phyloP scores from a whole-genome alignment of 1,140 invertebrate species.

The Sesamia nonagrioides region DNA sequence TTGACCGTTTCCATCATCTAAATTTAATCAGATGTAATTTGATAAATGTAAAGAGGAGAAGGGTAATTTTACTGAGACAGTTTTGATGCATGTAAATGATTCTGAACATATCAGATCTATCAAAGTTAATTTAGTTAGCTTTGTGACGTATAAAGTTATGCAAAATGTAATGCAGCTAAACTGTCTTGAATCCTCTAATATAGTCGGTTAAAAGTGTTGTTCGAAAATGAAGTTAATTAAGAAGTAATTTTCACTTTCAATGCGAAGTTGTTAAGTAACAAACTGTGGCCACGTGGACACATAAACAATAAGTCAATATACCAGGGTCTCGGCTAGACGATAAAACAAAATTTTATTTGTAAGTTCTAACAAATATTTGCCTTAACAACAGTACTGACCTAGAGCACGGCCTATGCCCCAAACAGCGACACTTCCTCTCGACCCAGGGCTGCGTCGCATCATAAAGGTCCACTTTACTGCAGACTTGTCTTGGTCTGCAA shows the following conservation, averaged over 20 bases:
- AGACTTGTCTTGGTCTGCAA: constrained; percentile 93
- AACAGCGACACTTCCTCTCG: constrained; percentile 95
- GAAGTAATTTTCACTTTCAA: too few species aligned
- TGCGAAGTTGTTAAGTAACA: neutral
- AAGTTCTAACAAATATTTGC: neutral
- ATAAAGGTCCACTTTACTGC: constrained; percentile 96
- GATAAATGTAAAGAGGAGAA: neutral
- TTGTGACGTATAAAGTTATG: too few species aligned
- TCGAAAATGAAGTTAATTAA: too few species aligned
- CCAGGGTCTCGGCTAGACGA: neutral
- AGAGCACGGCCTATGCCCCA: constrained; percentile 90
- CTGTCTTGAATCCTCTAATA: too few species aligned
- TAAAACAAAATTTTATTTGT: neutral
- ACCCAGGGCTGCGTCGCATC: constrained; percentile 93
- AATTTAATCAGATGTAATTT: neutral
- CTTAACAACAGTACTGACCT: constrained; percentile 65
- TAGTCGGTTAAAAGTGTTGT: too few species aligned
- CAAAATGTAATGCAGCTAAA: too few species aligned
- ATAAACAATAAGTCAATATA: neutral
- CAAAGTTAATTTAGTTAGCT: too few species aligned
- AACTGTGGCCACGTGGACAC: neutral
- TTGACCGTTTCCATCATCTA: neutral
- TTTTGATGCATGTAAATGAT: too few species aligned
- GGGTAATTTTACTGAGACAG: neutral
- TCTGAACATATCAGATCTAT: too few species aligned